A percentile compares a stretch with the other conserved stretches of the same genome.
These are phyloP conservation scores for Lanius ludovicianus DNA, from an alignment of 2,113 vertebrate genomes.

Conservation along the genomic window DNA sequence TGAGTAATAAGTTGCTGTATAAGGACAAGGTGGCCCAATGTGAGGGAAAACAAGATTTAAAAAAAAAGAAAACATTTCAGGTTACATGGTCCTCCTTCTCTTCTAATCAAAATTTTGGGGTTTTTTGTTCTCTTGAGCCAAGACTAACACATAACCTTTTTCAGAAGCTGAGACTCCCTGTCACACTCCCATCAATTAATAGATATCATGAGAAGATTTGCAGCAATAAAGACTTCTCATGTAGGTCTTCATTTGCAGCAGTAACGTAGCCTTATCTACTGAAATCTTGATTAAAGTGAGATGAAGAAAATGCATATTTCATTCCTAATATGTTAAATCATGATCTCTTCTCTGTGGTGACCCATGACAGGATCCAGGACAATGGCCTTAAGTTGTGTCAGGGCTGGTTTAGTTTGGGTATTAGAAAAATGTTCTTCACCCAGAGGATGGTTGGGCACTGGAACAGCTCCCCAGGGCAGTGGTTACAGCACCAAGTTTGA, in stretches of 20 bases:
- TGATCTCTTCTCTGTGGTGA: neutral
- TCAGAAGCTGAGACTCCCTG: neutral
- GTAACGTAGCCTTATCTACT: neutral
- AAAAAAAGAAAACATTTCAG: neutral
- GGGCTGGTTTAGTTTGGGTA: neutral
- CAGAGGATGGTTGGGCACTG: neutral
- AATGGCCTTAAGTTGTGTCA: neutral
- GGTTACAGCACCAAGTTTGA: too few relatives aligned
- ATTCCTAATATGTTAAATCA: neutral
- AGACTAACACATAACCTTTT: neutral
- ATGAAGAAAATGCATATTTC: neutral
- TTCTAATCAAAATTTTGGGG: accelerated
- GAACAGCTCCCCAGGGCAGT: neutral
- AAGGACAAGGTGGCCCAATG: neutral
- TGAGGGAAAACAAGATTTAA: neutral
- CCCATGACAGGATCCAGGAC: neutral
- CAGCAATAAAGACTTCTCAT: neutral
- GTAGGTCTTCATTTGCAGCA: neutral
- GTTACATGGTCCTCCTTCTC: neutral
- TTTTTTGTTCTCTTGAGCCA: neutral
- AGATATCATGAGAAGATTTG: neutral
- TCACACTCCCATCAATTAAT: neutral
- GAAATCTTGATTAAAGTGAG: neutral
- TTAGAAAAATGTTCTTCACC: neutral
- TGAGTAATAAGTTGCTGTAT: neutral